Evolutionary conservation across 2,888 invertebrate species (phyloP).

Genomic region (Plagiodera versicolora): DNA sequence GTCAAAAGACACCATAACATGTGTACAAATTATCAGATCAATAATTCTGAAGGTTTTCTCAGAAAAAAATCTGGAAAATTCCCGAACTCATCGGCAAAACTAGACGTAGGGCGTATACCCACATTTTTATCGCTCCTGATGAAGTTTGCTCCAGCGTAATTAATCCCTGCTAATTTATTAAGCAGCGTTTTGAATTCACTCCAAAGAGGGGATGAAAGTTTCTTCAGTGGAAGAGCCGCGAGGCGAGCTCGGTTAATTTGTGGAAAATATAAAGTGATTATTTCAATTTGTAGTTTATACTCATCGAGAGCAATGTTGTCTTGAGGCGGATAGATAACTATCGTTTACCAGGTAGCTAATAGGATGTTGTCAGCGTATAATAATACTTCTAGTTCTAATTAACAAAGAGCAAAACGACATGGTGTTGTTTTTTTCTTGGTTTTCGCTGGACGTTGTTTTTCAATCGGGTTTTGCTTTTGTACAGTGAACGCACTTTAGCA

Average conservation of each 20-base stretch:
- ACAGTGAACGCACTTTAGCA: too few relatives aligned
- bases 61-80: not conserved
- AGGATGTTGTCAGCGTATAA: not conserved
- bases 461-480: too few relatives aligned
- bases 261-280: not conserved
- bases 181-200: conserved; percentile 21
- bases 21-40: too few relatives aligned
- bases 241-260: not conserved
- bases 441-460: not conserved
- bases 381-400: not conserved
- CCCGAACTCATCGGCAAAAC: too few relatives aligned
- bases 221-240: not conserved
- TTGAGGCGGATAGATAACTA: not conserved
- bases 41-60: too few relatives aligned
- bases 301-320: not conserved
- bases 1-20: too few relatives aligned
- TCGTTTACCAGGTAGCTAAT: not conserved
- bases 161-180: conserved; percentile 26
- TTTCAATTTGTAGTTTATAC: not conserved
- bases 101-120: conserved; percentile 11
- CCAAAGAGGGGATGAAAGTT: not conserved
- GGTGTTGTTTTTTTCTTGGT: not conserved
- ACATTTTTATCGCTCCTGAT: conserved; percentile 24
- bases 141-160: conserved; percentile 20
- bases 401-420: not conserved